Percentiles rank a stretch among this genome's conserved stretches.
Evolutionary conservation across 2,888 invertebrate species (phyloP).

Genomic region (Ophioninae sp.): DNA sequence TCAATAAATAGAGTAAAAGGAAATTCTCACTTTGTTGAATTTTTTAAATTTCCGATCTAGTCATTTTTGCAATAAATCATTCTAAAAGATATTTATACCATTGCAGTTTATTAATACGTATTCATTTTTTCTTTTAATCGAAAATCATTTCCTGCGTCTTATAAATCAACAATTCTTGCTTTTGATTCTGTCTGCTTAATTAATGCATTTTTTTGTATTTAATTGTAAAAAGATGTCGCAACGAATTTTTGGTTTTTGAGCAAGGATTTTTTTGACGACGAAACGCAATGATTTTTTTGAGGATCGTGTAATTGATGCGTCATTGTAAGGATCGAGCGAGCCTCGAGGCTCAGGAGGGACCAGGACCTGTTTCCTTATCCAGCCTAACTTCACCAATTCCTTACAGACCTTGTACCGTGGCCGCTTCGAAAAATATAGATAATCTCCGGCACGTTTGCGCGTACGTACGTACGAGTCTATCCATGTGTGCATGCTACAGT

Average conservation of each 20-base stretch:
- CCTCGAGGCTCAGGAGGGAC: conserved; percentile 19
- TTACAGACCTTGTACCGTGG: conserved; percentile 40
- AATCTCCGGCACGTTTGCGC: not conserved
- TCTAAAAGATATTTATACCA: not conserved
- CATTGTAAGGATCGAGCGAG: conserved; percentile 3
- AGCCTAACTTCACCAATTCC: conserved; percentile 46
- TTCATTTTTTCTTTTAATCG: not conserved
- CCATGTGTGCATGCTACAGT: conserved; percentile 6
- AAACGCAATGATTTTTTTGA: not conserved
- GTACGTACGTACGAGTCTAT: not conserved
- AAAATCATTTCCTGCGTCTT: no score
- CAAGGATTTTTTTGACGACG: not conserved
- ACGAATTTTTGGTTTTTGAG: not conserved
- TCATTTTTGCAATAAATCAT: not conserved
- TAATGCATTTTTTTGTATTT: not conserved
- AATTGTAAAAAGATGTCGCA: not conserved
- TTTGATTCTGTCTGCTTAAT: no score
- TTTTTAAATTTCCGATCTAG: not conserved
- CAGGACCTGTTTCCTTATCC: conserved; percentile 47
- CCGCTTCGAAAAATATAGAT: conserved; percentile 26
- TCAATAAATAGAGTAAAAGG: not conserved
- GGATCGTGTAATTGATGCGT: conserved; percentile 3
- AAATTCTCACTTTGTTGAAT: not conserved
- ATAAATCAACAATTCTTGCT: no score
- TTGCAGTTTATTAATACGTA: not conserved